Evolutionary conservation across 2,888 invertebrate species (phyloP), one percentile per base, ranked within the genome.

Genomic region (Lepeophtheirus nordmannii): DNA sequence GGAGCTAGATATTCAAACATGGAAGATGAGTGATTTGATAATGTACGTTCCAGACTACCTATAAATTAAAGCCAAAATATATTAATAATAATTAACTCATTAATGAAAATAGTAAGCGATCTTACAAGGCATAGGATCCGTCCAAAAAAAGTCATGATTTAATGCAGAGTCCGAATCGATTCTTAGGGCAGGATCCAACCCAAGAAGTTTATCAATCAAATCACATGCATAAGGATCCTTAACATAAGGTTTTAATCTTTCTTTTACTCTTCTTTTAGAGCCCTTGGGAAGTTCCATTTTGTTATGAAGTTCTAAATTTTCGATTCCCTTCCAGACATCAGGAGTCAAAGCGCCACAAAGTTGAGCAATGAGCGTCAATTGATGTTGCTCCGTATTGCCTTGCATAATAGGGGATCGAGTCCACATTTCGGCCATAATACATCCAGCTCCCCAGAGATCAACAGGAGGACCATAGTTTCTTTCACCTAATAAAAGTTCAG

Each of bases 371-470:
- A 96, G 80, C 38, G 87, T 88, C 11, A 99, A 76, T 74, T 99
- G 98, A 74, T 92, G 89, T 73, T 94, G 94, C 72, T 98, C 98
- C 0, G 94, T 92, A 62, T 87, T 89, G 20, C 98, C 98, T 79
- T 81, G 74, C 39, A 91, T 90, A 68, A 91, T 90, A 0, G 91
- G 97, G 7, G 77, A 79, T 70, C 83, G 79, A 0, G 94, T 97
- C 97, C 97, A 98, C 91, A 98, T 91, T 79, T 98, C 98, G 0
- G 97, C 97, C 97, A 98, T 97, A 69, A 98, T 98, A 74, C 98
- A 99, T 0, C 98, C 98, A 0, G 93, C 96, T 0, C 81, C 81
- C 81, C 81, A 82, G 78, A 97, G 82, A 78, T 99, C 98, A 14
- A 98, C 93, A 0, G 94, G 89, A 0, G 96, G 91, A 0, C 93